A percentile compares a stretch with the other conserved stretches of the same genome.
These are phyloP conservation scores for Elysia crispata DNA, from an alignment of 2,888 invertebrate genomes.

Conservation along the genomic window DNA sequence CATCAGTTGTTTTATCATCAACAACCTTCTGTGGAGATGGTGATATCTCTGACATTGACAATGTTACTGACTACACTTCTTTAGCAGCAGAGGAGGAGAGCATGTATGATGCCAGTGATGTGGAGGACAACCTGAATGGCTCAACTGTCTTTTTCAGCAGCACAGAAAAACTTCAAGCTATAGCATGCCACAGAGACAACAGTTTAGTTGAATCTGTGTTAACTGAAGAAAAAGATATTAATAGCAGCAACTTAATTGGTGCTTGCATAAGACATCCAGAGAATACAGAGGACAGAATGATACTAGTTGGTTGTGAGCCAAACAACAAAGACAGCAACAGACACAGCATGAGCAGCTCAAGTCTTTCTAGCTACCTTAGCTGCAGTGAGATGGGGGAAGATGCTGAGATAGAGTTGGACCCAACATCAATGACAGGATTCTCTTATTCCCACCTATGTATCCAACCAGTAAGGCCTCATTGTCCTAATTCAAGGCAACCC, in stretches of 20 bases:
- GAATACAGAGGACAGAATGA: not conserved
- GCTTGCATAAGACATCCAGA: constrained; percentile 20
- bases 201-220: not conserved
- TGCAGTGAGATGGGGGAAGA: constrained; percentile 30
- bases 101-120: not conserved
- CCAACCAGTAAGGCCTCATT: not conserved
- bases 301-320: too few relatives aligned
- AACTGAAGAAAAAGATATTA: not conserved
- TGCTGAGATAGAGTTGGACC: not conserved
- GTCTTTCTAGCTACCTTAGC: constrained; percentile 43
- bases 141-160: not conserved
- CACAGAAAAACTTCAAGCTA: too few relatives aligned
- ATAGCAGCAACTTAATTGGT: not conserved
- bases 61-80: constrained; percentile 26
- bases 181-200: too few relatives aligned
- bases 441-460: not conserved
- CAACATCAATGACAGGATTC: not conserved
- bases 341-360: constrained; percentile 34
- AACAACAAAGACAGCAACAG: constrained; percentile 10
- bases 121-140: not conserved
- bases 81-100: constrained; percentile 13
- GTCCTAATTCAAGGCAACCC: not conserved
- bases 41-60: constrained; percentile 2
- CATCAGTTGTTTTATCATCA: not conserved
- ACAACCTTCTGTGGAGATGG: constrained; percentile 21